phyloP scores from a whole-genome alignment of 2,113 vertebrate genomes.

The Archilochus colubris region DNA sequence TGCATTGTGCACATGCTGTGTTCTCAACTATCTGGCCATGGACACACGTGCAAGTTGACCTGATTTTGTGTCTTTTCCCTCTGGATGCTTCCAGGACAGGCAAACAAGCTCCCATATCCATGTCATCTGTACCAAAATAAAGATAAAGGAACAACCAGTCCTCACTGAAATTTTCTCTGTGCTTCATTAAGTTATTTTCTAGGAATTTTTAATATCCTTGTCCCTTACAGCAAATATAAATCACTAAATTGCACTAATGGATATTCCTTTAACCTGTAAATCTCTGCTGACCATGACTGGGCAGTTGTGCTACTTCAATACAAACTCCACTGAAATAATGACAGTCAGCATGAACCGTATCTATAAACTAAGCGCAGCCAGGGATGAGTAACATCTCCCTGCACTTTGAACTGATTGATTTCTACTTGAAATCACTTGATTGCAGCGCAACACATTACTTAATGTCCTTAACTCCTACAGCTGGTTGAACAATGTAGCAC shows the following conservation, averaged over 20 bases:
- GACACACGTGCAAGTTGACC: background rate
- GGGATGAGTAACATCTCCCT: background rate
- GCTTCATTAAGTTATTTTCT: background rate
- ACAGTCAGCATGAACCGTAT: background rate
- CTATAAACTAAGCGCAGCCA: background rate
- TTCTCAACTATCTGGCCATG: background rate
- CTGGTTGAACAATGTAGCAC: accelerated
- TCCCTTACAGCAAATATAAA: background rate
- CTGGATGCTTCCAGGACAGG: background rate
- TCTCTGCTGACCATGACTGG: background rate
- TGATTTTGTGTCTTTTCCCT: background rate
- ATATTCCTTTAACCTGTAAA: background rate
- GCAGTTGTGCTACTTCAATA: background rate
- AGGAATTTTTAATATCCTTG: background rate
- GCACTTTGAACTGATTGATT: background rate
- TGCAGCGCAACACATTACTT: background rate
- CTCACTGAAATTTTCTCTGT: background rate
- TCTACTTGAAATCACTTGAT: background rate
- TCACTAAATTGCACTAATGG: background rate
- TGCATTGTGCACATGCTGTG: background rate
- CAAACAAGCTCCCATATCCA: background rate
- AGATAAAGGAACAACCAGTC: background rate
- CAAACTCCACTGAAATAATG: background rate
- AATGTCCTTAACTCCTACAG: background rate
- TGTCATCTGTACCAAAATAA: background rate